Percentiles rank a stretch among this genome's conserved stretches.
Conservation (phyloP, 1,140 invertebrate genomes). For the Drosophila sproati region DNA sequence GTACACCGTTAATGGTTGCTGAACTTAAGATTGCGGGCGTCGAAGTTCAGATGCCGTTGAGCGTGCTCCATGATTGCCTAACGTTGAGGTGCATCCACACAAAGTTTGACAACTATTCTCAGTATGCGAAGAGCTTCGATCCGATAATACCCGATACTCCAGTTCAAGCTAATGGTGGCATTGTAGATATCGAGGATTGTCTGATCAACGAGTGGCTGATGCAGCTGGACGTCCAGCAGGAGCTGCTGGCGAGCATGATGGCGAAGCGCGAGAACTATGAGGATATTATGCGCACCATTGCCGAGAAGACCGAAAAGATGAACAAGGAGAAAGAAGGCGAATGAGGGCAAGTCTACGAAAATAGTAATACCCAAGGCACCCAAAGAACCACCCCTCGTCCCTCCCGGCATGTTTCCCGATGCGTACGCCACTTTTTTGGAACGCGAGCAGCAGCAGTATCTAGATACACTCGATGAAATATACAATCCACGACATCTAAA, state of each 20-base stretch:
- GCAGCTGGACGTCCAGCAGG: constrained; percentile 54
- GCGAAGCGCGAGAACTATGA: constrained; percentile 52
- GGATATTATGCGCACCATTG: constrained; percentile 44
- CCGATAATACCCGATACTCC: not conserved
- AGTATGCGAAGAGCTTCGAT: constrained; percentile 69
- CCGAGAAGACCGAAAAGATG: constrained; percentile 33
- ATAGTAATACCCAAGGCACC: constrained; percentile 54
- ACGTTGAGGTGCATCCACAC: constrained; percentile 69
- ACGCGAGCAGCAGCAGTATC: constrained; percentile 57
- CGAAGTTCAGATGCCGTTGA: constrained; percentile 55
- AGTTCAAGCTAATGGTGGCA: constrained; percentile 56
- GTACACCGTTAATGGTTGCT: constrained; percentile 57
- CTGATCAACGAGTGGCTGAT: constrained; percentile 62
- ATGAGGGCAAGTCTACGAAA: constrained; percentile 14
- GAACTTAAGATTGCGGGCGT: constrained; percentile 24
- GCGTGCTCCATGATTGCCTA: constrained; percentile 59
- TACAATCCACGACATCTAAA: constrained; percentile 60
- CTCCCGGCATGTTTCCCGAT: constrained; percentile 54
- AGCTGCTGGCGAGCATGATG: constrained; percentile 41
- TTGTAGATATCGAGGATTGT: constrained; percentile 54
- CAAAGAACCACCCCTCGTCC: constrained; percentile 43
- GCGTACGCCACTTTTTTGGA: constrained; percentile 39
- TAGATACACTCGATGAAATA: constrained; percentile 47
- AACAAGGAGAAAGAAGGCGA: constrained; percentile 29
- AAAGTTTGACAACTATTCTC: constrained; percentile 59